phyloP scores from a whole-genome alignment of 2,888 invertebrate species.

The Drosophila kanekoi region DNA sequence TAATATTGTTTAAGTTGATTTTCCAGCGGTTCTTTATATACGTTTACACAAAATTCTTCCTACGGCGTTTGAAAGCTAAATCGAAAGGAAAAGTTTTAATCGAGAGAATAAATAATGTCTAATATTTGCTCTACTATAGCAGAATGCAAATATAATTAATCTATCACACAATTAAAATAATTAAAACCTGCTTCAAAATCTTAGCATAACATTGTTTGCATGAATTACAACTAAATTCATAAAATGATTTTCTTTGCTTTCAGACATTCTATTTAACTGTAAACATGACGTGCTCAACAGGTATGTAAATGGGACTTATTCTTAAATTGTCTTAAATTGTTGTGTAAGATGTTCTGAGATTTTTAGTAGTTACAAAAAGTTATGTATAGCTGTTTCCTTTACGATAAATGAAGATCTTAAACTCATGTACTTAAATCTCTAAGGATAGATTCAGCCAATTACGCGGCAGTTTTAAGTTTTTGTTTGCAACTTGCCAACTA shows the following conservation, averaged over 20 bases:
- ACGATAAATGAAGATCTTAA: conserved; percentile 3
- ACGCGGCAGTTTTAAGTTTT: conserved; percentile 6
- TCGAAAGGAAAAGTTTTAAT: too few species aligned
- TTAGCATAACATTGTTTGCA: not conserved
- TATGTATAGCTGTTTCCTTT: not conserved
- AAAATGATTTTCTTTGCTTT: conserved; percentile 1
- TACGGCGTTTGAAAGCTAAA: too few species aligned
- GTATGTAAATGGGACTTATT: conserved; percentile 20
- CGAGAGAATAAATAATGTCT: not conserved
- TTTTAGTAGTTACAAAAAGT: not conserved
- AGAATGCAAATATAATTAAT: not conserved
- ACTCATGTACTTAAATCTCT: conserved; percentile 11
- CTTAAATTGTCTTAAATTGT: too few species aligned
- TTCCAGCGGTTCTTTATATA: too few species aligned
- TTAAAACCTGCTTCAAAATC: not conserved
- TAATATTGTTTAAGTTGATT: too few species aligned
- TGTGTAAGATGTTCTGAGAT: not conserved
- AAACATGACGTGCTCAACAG: conserved; percentile 12
- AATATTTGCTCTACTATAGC: not conserved
- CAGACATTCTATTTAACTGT: conserved; percentile 15
- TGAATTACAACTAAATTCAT: not conserved
- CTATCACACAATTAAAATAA: too few species aligned
- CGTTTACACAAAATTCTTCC: too few species aligned
- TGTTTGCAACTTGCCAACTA: conserved; percentile 20
- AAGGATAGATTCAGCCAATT: conserved; percentile 19